Evolutionary conservation across 2,888 invertebrate species (phyloP), one percentile per base, ranked within the genome.

Genomic region (Cantharis nigra): DNA sequence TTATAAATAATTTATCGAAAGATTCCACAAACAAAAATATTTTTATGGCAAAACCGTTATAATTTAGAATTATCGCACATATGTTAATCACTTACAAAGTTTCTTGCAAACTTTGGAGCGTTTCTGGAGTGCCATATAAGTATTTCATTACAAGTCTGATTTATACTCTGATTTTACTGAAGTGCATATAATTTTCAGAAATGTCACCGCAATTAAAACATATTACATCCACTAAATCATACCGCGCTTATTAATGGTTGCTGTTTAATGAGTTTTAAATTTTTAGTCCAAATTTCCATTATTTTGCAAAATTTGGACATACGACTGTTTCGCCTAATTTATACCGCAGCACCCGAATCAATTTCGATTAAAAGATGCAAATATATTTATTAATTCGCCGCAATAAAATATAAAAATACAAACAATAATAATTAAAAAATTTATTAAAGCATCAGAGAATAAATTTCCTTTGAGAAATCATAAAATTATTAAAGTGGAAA

Each of bases 111-210:
- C 67, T 67, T 72, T 70, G 69, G 64, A 69, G 72, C 49, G 71
- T 30, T 71, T 79, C 70, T 74, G 62, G 49, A 71, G 72, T 72
- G 75, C 65, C 87, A 86, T 87, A 87, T 87, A 88, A 87, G 87
- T 88, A 88, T 88, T 88, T 88, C 87, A 88, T 88, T 88, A 88
- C 86, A 81, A 82, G 82, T 81, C 83, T 87, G 87, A 88, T 88
- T 88, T 88, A 88, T 87, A 70, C 70, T 76, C 71, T 71, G 76
- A 77, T 74, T 79, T 75, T 71, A 64, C 65, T 72, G 67, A 78
- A 72, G 76, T 72, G 72, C 71, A 76, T 67, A 67, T 78, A 72
- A 75, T 72, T 78, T 78, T 75, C 78, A 28, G 67, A 18, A 14
- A 20, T 64, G 70, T 16, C 70, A 62, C 63, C 30, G 28, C 69